phyloP scores from a whole-genome alignment of 2,113 vertebrate species.

The Neodon shergylaensis region DNA sequence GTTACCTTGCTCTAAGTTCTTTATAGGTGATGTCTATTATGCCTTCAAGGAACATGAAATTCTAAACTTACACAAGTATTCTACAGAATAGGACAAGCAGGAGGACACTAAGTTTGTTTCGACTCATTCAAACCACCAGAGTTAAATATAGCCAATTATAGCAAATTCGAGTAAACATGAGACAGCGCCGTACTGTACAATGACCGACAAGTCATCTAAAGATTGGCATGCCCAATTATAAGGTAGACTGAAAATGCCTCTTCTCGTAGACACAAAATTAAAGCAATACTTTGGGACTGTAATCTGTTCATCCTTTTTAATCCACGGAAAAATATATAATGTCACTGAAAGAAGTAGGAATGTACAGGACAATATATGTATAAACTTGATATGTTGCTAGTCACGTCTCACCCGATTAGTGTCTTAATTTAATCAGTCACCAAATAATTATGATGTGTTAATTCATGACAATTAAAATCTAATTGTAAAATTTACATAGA shows the following conservation, averaged over 20 bases:
- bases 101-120: not conserved
- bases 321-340: not conserved
- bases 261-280: not conserved
- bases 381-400: not conserved
- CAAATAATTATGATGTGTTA: not conserved
- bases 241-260: not conserved
- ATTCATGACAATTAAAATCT: conserved; percentile 17
- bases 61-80: not conserved
- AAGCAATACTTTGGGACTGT: not conserved
- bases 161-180: not conserved
- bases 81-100: not conserved
- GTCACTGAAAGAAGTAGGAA: not conserved
- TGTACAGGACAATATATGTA: not conserved
- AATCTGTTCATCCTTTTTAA: not conserved
- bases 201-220: not conserved
- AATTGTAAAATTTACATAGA: not conserved
- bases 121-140: conserved; percentile 4
- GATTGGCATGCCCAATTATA: not conserved
- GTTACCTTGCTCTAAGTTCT: not conserved
- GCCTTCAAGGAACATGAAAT: not conserved
- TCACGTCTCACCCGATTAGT: conserved; percentile 1
- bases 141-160: not conserved
- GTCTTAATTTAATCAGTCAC: not conserved
- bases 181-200: not conserved
- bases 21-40: not conserved